These are phyloP conservation scores for Channa striata DNA, from an alignment of 2,797 vertebrate species.

Conservation along the genomic window DNA sequence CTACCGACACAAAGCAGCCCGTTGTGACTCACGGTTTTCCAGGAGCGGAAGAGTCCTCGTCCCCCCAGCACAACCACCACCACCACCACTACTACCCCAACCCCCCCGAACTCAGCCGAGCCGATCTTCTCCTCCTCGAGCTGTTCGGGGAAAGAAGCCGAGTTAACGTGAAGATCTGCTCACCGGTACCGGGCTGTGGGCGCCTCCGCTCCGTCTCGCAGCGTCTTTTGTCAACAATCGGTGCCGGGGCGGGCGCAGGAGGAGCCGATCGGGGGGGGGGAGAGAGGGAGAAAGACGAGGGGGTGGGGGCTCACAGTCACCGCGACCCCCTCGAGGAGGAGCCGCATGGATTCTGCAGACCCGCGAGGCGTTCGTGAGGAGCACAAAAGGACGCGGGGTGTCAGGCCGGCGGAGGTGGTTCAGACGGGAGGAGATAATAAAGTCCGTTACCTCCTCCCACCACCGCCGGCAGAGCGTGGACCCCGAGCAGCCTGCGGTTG, in stretches of 20 bases:
- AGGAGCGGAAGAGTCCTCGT: slow-evolving; percentile 48
- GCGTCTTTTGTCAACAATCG: slow-evolving; percentile 88
- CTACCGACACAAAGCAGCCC: slow-evolving; percentile 80
- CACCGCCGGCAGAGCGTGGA: background rate
- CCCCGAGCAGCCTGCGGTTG: slow-evolving; percentile 27
- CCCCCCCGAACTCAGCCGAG: background rate
- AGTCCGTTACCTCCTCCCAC: slow-evolving; percentile 19
- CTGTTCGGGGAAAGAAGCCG: background rate
- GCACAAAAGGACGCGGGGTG: slow-evolving; percentile 68
- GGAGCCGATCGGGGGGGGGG: slow-evolving; percentile 72
- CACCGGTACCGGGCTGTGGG: slow-evolving; percentile 55
- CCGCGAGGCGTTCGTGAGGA: slow-evolving; percentile 55
- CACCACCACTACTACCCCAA: background rate
- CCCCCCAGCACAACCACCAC: background rate
- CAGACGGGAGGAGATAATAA: slow-evolving; percentile 29
- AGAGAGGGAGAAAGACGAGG: slow-evolving; percentile 37
- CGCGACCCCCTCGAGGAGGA: slow-evolving; percentile 74
- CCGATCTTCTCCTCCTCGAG: slow-evolving; percentile 14
- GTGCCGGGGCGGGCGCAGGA: slow-evolving; percentile 78
- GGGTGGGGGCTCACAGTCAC: slow-evolving; percentile 69
- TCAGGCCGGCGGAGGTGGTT: slow-evolving; percentile 20
- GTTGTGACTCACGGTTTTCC: slow-evolving; percentile 81
- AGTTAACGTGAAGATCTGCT: slow-evolving; percentile 33
- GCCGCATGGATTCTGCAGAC: slow-evolving; percentile 73
- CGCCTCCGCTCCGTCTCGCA: slow-evolving; percentile 64